Conservation (phyloP, 2,797 vertebrate genomes). For the Champsocephalus gunnari region DNA sequence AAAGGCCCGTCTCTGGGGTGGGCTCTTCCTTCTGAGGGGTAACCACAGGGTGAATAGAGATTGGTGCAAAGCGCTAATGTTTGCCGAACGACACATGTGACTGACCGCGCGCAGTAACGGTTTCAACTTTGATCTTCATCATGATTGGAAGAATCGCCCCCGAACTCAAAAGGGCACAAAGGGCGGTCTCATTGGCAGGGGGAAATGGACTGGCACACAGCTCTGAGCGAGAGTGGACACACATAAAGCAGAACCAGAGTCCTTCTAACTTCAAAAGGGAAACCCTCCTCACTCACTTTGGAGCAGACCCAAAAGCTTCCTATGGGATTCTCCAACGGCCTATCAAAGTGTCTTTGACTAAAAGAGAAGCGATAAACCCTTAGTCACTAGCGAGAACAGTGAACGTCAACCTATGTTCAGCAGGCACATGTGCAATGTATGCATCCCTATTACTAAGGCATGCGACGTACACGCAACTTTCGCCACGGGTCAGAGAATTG, state of each 20-base stretch:
- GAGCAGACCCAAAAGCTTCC: slow-evolving; percentile 43
- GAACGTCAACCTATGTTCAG: slow-evolving; percentile 21
- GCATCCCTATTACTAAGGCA: slow-evolving; percentile 14
- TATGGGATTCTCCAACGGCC: slow-evolving; percentile 32
- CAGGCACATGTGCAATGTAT: slow-evolving; percentile 4
- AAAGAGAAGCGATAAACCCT: slow-evolving; percentile 23
- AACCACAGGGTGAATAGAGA: slow-evolving; percentile 43
- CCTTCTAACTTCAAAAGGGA: slow-evolving; percentile 34
- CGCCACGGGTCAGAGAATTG: slow-evolving; percentile 53
- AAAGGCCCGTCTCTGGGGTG: slow-evolving; percentile 25
- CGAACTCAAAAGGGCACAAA: slow-evolving; percentile 58
- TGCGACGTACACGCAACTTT: slow-evolving; percentile 44
- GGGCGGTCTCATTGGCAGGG: slow-evolving; percentile 52
- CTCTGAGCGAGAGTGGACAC: slow-evolving; percentile 23
- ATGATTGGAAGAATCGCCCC: slow-evolving; percentile 57
- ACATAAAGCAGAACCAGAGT: slow-evolving; percentile 25
- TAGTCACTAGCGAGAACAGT: slow-evolving; percentile 25
- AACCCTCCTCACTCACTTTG: slow-evolving; percentile 32
- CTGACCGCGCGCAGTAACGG: slow-evolving; percentile 20
- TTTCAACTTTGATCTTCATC: slow-evolving; percentile 63
- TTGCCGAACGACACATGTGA: slow-evolving; percentile 62
- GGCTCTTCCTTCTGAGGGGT: slow-evolving; percentile 23
- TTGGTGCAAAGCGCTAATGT: slow-evolving; percentile 46
- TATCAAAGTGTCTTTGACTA: slow-evolving; percentile 42
- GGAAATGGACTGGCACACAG: slow-evolving; percentile 56